Evolutionary conservation across 2,888 invertebrate genomes (phyloP).

Genomic region (Coronaproctus castanopsis): DNA sequence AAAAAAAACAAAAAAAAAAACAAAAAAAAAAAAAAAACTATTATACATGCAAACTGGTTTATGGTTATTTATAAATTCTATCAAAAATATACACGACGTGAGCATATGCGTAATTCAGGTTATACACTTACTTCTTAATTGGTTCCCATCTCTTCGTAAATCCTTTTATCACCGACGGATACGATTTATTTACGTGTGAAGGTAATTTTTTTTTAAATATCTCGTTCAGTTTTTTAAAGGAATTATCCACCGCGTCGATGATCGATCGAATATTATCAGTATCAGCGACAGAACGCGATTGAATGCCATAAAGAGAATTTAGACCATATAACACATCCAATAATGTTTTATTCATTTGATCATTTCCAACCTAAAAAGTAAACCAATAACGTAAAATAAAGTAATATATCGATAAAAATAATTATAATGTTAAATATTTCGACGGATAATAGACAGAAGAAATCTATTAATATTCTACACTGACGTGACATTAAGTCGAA

Average conservation of each 20-base stretch:
- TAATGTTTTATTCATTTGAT: constrained; percentile 12
- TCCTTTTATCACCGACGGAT: constrained; percentile 28
- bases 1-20: too few species aligned
- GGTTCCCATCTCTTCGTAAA: constrained; percentile 42
- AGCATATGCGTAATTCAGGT: too few species aligned
- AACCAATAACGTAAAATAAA: neutral
- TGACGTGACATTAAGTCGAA: too few species aligned
- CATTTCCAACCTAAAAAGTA: constrained; percentile 14
- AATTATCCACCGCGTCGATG: constrained; percentile 13
- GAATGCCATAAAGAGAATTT: constrained; percentile 13
- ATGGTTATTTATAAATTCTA: too few species aligned
- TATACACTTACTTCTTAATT: constrained; percentile 29
- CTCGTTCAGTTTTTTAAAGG: constrained; percentile 14
- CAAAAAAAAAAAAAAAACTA: too few species aligned
- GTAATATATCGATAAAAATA: neutral
- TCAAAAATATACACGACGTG: too few species aligned
- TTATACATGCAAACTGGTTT: too few species aligned
- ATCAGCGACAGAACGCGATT: constrained; percentile 12
- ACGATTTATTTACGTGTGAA: constrained; percentile 10
- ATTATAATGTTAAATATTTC: neutral
- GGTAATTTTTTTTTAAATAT: constrained; percentile 13
- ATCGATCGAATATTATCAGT: constrained; percentile 12
- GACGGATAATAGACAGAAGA: too few species aligned
- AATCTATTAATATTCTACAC: too few species aligned
- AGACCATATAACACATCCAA: constrained; percentile 13